Base-by-base conservation (phyloP, 2,797 vertebrate genomes). In the Micromesistius poutassou region DNA sequence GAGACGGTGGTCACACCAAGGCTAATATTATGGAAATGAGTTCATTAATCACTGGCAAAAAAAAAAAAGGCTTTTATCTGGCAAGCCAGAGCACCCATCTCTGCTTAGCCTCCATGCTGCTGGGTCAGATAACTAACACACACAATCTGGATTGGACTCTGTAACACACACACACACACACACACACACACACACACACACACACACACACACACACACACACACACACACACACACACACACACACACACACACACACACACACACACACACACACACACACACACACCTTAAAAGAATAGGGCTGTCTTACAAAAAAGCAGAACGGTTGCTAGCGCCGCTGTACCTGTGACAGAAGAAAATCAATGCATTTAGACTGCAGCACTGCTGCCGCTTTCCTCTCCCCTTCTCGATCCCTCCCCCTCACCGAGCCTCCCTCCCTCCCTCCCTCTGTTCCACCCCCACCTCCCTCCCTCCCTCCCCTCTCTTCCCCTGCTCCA, bases 21-120 rank as follows among this genome's bases (percentile, higher is more conserved):
- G 86, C 87, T 91, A 91, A 93, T 92, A 92, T 92, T 91, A 94
- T 93, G 92, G 86, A 93, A 91, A 94, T 93, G 0, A 85, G 85
- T 86, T 92, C 82, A 94, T 94, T 91, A 91, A 94, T 94, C 91
- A 93, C 90, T 92, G 86, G 87, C 88, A 81, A 84, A 55, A 88
- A 81, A 81, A 84, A 55, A 88, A 81, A 81, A 74, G 81, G 82
- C 86, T 92, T 93, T 93, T 92, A 93, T 93, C 90, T 88, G 86
- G 76, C 78, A 71, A 83, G 82, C 80, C 89, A 90, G 85, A 87
- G 84, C 71, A 38, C 14, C 75, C 70, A 9, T 72, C 82, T 81
- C 83, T 76, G 84, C 82, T 84, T 84, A 72, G 85, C 79, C 76
- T 80, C 78, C 80, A 79, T 68, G 82, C 85, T 86, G 87, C 66